Evolutionary conservation across 2,113 vertebrate species (phyloP).

Genomic region (Panthera tigris): DNA sequence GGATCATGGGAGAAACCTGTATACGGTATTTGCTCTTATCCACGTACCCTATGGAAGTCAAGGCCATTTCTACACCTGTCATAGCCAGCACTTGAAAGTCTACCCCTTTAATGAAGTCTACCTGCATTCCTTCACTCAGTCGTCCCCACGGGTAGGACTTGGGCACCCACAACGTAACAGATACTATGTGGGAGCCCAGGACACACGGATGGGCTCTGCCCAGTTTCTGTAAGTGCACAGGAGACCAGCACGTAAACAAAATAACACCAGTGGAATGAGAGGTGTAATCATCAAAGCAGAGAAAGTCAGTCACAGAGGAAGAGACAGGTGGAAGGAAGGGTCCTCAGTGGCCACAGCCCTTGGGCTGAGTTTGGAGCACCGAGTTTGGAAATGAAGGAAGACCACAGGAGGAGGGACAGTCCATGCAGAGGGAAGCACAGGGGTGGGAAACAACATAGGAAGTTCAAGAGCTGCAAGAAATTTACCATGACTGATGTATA

Average conservation of each 20-base stretch:
- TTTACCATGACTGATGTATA: neutral
- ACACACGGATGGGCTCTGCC: neutral
- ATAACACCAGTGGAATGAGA: neutral
- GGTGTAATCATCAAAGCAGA: neutral
- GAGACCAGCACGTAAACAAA: neutral
- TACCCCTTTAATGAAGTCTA: neutral
- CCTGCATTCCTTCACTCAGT: neutral
- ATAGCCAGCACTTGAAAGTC: neutral
- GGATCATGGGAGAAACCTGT: neutral
- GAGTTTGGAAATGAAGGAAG: neutral
- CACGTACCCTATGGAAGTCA: neutral
- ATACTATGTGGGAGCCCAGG: neutral
- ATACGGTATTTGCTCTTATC: neutral
- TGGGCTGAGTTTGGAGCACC: neutral
- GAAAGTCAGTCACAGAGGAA: neutral
- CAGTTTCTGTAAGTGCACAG: accelerated
- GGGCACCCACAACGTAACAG: neutral
- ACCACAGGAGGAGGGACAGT: neutral
- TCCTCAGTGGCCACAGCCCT: neutral
- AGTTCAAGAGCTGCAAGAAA: neutral
- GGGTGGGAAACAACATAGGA: neutral
- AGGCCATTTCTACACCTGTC: neutral
- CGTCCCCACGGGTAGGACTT: accelerated
- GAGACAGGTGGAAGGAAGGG: neutral
- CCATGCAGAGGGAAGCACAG: neutral